These are phyloP conservation scores for Cactoblastis cactorum DNA, from an alignment of 2,888 invertebrate species.

Conservation along the genomic window DNA sequence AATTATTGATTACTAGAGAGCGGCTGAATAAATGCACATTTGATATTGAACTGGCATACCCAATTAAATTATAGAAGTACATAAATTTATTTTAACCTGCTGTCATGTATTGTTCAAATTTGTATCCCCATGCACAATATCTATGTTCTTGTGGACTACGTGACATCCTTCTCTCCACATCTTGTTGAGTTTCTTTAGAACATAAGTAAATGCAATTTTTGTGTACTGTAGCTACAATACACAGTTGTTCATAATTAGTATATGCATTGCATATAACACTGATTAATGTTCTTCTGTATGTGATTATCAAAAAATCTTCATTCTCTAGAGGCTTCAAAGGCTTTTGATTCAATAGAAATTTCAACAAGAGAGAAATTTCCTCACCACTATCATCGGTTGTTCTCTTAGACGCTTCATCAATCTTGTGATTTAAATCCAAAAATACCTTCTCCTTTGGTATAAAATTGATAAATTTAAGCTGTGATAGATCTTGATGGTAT, in stretches of 20 bases:
- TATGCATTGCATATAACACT: constrained; percentile 34
- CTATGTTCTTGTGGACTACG: constrained; percentile 23
- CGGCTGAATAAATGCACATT: too few species aligned
- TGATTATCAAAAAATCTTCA: constrained; percentile 26
- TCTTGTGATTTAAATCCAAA: constrained; percentile 35
- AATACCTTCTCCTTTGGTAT: constrained; percentile 24
- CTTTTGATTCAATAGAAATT: constrained; percentile 30
- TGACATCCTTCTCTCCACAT: constrained; percentile 18
- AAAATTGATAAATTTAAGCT: constrained; percentile 33
- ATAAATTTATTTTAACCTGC: too few species aligned
- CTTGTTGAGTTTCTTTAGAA: constrained; percentile 28
- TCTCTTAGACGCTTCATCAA: constrained; percentile 33
- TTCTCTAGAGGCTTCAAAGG: constrained; percentile 17
- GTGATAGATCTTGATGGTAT: constrained; percentile 33
- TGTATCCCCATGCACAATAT: constrained; percentile 32
- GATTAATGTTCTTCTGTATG: constrained; percentile 39
- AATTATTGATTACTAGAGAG: too few species aligned
- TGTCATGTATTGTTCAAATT: constrained; percentile 33
- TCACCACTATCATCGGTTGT: constrained; percentile 36
- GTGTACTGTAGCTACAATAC: constrained; percentile 30
- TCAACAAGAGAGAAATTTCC: constrained; percentile 33
- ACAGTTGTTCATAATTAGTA: constrained; percentile 20
- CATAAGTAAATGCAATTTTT: constrained; percentile 39
- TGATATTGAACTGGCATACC: too few species aligned
- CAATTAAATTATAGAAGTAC: too few species aligned